phyloP scores from a whole-genome alignment of 2,797 vertebrate species.

The Sebastes hopkinsi region DNA sequence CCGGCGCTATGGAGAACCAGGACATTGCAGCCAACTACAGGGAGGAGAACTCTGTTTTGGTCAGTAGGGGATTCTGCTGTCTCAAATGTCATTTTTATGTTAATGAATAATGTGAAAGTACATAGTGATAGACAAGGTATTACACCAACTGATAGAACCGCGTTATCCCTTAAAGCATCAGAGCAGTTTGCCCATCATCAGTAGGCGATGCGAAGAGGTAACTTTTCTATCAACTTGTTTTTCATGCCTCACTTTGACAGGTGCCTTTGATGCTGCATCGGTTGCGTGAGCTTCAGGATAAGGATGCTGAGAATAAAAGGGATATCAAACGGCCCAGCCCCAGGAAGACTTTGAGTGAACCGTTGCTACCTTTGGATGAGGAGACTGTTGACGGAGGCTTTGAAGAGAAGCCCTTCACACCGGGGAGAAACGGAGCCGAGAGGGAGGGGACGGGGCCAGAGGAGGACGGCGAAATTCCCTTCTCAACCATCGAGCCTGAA shows the following conservation, averaged over 20 bases:
- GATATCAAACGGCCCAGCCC: slow-evolving; percentile 92
- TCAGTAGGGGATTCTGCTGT: slow-evolving; percentile 69
- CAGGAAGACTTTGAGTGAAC: slow-evolving; percentile 86
- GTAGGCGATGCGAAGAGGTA: background rate
- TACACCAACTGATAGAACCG: background rate
- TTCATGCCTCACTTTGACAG: slow-evolving; percentile 71
- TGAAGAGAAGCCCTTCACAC: slow-evolving; percentile 85
- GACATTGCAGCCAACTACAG: slow-evolving; percentile 99
- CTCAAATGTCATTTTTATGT: slow-evolving; percentile 18
- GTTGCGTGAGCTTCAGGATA: slow-evolving; percentile 92
- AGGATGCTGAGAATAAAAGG: slow-evolving; percentile 86
- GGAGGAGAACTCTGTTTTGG: slow-evolving; percentile 97
- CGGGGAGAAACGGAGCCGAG: slow-evolving; percentile 74
- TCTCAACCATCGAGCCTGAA: slow-evolving; percentile 71
- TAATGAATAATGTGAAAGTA: background rate
- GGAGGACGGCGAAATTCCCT: slow-evolving; percentile 73
- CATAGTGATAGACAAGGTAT: background rate
- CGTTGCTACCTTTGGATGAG: slow-evolving; percentile 91
- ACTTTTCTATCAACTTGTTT: slow-evolving; percentile 8
- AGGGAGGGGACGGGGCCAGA: slow-evolving; percentile 79
- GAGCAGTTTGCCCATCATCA: background rate
- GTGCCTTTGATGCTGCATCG: slow-evolving; percentile 96
- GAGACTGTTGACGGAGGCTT: slow-evolving; percentile 95
- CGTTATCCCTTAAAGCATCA: background rate
- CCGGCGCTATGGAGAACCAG: slow-evolving; percentile 99